These are phyloP conservation scores for Pogonophryne albipinna DNA, from an alignment of 2,797 vertebrate species.

Conservation along the genomic window DNA sequence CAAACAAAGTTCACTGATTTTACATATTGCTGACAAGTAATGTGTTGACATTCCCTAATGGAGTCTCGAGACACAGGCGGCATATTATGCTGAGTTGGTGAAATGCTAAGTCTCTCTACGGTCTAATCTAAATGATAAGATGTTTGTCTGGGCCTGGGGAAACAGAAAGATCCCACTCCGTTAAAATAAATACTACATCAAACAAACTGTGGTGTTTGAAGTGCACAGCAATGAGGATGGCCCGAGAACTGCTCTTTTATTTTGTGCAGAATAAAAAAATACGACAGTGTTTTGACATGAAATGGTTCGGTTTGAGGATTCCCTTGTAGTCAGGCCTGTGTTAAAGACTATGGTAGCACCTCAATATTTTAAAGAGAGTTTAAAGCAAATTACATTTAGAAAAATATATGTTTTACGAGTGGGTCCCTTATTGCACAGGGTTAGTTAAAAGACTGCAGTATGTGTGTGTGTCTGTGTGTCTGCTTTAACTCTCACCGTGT, in stretches of 20 bases:
- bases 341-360: neutral
- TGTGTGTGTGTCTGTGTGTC: conserved; percentile 15
- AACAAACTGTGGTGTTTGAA: conserved; percentile 68
- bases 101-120: conserved; percentile 71
- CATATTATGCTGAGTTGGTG: conserved; percentile 73
- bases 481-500: conserved; percentile 85
- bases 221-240: conserved; percentile 40
- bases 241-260: conserved; percentile 44
- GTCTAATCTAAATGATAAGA: conserved; percentile 73
- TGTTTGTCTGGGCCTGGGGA: conserved; percentile 63
- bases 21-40: conserved; percentile 67
- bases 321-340: neutral
- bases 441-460: conserved; percentile 9
- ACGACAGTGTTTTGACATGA: conserved; percentile 25
- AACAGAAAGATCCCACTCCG: conserved; percentile 54
- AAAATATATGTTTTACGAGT: neutral
- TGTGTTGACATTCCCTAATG: conserved; percentile 64
- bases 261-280: conserved; percentile 39
- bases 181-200: conserved; percentile 70
- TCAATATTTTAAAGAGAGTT: neutral
- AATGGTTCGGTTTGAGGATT: conserved; percentile 16
- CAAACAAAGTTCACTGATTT: conserved; percentile 52
- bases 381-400: neutral
- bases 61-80: conserved; percentile 63
- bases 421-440: neutral